Conservation (phyloP, 1,140 invertebrate species). For the Lutraria rhynchaena region DNA sequence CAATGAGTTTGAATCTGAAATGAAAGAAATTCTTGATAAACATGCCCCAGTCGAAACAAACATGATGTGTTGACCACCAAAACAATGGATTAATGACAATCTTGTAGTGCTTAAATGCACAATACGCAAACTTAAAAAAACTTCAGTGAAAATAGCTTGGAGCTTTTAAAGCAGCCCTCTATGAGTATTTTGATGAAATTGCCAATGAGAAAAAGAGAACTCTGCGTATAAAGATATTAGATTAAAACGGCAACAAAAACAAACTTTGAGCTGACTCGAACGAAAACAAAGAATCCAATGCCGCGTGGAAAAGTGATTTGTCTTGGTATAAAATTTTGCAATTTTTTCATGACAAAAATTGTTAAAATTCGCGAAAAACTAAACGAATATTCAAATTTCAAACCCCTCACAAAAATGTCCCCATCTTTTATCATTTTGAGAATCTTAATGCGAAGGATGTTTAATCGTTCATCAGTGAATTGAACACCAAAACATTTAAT, state of each 20-base stretch:
- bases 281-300: conserved; percentile 22
- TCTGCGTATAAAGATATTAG: neutral
- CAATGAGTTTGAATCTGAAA: neutral
- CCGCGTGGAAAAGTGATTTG: neutral
- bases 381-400: neutral
- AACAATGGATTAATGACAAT: conserved; percentile 20
- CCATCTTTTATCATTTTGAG: neutral
- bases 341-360: conserved; percentile 42
- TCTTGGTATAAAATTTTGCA: conserved; percentile 20
- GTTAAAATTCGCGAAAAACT: conserved; percentile 7
- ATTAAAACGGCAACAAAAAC: conserved; percentile 3
- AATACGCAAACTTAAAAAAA: neutral
- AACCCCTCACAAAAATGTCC: neutral
- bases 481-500: too few relatives aligned
- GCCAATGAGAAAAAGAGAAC: neutral
- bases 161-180: neutral
- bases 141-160: neutral
- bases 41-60: neutral
- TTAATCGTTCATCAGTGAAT: neutral
- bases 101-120: neutral
- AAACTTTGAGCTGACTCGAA: conserved; percentile 23
- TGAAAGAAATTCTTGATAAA: neutral
- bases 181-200: neutral
- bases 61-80: neutral
- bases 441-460: neutral